Evolutionary conservation across 2,888 invertebrate species (phyloP), one percentile per base, ranked within the genome.

Genomic region (Sisyra terminalis): DNA sequence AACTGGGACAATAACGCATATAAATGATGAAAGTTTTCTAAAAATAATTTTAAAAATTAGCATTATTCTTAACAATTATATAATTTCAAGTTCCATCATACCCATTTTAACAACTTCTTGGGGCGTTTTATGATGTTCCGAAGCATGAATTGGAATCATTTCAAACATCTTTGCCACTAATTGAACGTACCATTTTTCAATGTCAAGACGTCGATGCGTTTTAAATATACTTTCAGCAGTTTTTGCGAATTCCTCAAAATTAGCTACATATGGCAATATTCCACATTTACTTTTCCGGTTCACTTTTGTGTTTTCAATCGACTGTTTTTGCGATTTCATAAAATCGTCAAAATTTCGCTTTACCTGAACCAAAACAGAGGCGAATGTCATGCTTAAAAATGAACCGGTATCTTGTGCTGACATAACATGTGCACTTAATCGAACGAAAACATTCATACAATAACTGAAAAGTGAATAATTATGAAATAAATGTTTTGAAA

Each of bases 1-100:
- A 94, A 66, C 58, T 88, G 83, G 6, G 87, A 85, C 50, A 96
- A 63, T 50, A 85, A 66, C 36, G 82, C 87, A 61, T 85, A 82
- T 59, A 98, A 75, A 53, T 87, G 84, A 69, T 97, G 96, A 64
- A 87, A 96, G 65, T 97, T 98, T 69, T 97, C 85, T 78, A 60
- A 43, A 69, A 68, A 49, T 43, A 29, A 38, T 35, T 16, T 29
- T 18, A 29, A 7, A 11, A 14, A 43, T 10, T 17, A 37, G 11
- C 10, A 9, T 18, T n/a, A n/a, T n/a, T n/a, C 37, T 42, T 39
- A 39, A n/a, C 8, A 29, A 39, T 13, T 39, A 6, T 29, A 39
- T 29, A 4, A n/a, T 16, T 13, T 15, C 6, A 13, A 8, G 3
- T 16, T 17, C 31, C 34, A 39, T 49, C 53, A 53, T 59, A 77